These are phyloP conservation scores for Eudorcas thomsonii DNA, from an alignment of 2,113 vertebrate genomes.

Conservation along the genomic window DNA sequence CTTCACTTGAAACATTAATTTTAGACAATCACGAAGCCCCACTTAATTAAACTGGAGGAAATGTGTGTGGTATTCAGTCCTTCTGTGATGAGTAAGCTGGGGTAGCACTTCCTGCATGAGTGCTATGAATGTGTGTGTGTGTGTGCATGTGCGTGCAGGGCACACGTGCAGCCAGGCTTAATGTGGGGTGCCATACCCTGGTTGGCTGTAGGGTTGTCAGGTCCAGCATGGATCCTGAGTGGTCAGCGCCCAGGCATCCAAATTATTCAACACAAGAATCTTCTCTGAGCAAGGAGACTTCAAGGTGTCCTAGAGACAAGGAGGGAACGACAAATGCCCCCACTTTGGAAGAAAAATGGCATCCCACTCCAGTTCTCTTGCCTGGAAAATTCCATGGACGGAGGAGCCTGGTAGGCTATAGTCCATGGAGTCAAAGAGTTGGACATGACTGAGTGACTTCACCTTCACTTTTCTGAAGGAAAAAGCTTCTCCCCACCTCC, in stretches of 20 bases:
- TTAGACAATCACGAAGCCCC: not conserved
- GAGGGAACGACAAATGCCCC: not conserved
- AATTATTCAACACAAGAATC: not conserved
- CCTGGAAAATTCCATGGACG: not conserved
- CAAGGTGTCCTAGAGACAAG: not conserved
- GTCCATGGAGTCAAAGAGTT: not conserved
- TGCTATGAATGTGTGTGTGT: no score
- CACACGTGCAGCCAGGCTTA: not conserved
- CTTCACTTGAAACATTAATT: conserved; percentile 32
- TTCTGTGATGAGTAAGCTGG: not conserved
- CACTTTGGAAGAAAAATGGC: not conserved
- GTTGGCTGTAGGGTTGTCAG: not conserved
- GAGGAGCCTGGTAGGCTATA: not conserved
- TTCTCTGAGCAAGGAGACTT: not conserved
- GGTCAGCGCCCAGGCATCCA: not conserved
- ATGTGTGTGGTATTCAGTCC: not conserved
- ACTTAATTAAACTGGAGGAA: not conserved
- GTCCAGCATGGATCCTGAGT: not conserved
- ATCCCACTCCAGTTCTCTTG: not conserved
- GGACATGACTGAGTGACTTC: not conserved
- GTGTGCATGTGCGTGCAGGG: not conserved
- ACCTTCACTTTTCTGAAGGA: not conserved
- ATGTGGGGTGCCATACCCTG: not conserved
- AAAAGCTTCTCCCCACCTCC: not conserved
- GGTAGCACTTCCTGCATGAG: not conserved